phyloP scores from a whole-genome alignment of 2,113 vertebrate genomes.

The Himantopus leucocephalus region DNA sequence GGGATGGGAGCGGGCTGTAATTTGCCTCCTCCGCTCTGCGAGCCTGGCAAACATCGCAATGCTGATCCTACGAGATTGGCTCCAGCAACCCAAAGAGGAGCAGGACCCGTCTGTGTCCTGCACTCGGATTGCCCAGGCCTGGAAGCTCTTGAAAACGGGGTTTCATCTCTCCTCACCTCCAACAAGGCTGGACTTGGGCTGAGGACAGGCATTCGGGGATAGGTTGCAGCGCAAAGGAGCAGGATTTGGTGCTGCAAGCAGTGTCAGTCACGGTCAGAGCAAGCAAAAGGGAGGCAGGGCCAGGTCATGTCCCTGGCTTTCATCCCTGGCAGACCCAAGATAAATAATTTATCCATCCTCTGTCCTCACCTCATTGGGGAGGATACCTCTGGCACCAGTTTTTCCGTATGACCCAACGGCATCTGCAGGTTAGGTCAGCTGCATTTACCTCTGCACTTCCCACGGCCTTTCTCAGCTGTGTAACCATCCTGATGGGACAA shows the following conservation, averaged over 20 bases:
- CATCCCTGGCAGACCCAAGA: neutral
- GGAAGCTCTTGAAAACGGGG: neutral
- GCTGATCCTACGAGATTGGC: too few relatives aligned
- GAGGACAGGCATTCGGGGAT: neutral
- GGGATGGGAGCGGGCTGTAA: neutral
- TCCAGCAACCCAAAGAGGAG: neutral
- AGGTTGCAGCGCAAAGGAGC: neutral
- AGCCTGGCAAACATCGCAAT: accelerated
- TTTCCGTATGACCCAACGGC: neutral
- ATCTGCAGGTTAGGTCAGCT: neutral
- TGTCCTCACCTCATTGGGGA: neutral
- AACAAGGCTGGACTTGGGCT: neutral
- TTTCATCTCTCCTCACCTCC: neutral
- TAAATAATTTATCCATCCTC: neutral
- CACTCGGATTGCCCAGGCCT: accelerated
- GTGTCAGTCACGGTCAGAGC: neutral
- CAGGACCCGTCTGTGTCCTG: neutral
- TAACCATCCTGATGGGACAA: neutral
- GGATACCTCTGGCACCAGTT: neutral
- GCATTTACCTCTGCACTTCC: neutral
- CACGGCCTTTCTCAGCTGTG: neutral
- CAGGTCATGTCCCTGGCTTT: neutral
- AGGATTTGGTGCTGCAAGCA: neutral
- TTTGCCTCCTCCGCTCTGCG: neutral
- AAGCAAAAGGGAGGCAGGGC: neutral